Conservation (phyloP, 2,113 vertebrate species). For the Tympanuchus pallidicinctus region DNA sequence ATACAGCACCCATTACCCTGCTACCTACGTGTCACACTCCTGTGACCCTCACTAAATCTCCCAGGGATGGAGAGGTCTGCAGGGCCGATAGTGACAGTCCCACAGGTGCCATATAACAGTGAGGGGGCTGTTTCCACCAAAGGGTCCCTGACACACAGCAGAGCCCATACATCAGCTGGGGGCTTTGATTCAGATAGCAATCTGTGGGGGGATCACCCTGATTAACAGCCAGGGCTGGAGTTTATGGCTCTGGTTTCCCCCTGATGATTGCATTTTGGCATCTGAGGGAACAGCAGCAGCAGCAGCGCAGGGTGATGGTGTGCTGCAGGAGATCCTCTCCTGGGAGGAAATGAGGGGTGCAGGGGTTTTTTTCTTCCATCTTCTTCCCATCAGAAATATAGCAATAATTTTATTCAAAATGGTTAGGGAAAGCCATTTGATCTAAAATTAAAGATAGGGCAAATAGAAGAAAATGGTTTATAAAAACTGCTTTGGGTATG, state of each 20-base stretch:
- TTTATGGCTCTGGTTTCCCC: slow-evolving; percentile 59
- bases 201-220: neutral
- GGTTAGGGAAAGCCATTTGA: neutral
- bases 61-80: neutral
- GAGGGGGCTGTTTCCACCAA: slow-evolving; percentile 41
- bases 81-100: neutral
- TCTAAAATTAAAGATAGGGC: neutral
- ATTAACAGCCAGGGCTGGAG: neutral
- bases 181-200: slow-evolving; percentile 71
- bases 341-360: neutral
- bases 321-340: neutral
- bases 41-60: neutral
- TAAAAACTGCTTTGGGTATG: neutral
- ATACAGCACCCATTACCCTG: neutral
- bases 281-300: neutral
- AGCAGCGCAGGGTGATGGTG: fast-evolving
- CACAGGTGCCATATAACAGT: slow-evolving; percentile 21
- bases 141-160: slow-evolving; percentile 1
- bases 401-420: neutral
- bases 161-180: slow-evolving; percentile 18
- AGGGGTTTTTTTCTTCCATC: neutral
- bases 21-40: neutral
- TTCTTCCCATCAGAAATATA: neutral
- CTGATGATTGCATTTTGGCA: neutral
- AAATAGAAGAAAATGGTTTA: neutral